phyloP scores from a whole-genome alignment of 2,113 vertebrate genomes.

The Ophiodon elongatus region DNA sequence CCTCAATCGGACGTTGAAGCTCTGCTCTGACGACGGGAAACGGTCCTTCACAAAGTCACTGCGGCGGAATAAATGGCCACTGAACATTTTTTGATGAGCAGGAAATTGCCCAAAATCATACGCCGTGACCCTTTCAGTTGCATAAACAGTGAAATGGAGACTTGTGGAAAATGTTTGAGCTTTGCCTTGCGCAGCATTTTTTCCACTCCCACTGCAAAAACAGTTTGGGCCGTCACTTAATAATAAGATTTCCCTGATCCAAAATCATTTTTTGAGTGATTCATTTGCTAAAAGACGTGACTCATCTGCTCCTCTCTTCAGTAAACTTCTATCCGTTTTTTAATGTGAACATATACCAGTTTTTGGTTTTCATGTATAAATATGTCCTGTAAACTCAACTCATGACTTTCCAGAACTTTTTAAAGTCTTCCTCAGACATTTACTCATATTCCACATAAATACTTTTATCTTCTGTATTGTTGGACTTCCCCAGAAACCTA shows the following conservation, averaged over 20 bases:
- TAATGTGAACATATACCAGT: too few relatives aligned
- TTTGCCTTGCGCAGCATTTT: not conserved
- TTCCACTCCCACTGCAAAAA: not conserved
- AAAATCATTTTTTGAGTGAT: not conserved
- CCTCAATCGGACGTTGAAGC: not conserved
- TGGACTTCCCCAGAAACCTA: not conserved
- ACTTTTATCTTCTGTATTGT: not conserved
- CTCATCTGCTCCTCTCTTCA: not conserved
- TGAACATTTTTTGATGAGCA: slow-evolving; percentile 8
- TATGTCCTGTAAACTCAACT: not conserved
- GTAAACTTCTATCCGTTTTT: not conserved
- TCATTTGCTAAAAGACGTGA: not conserved
- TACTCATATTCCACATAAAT: not conserved
- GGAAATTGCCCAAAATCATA: slow-evolving; percentile 6
- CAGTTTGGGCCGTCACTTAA: not conserved
- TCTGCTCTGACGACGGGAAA: not conserved
- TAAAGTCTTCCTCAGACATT: not conserved
- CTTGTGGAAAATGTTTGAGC: not conserved
- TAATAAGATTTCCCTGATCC: not conserved
- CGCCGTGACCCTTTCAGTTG: not conserved
- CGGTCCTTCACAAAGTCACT: not conserved
- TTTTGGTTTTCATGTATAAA: too few relatives aligned
- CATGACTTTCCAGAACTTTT: not conserved
- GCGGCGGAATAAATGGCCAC: not conserved
- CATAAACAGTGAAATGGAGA: slow-evolving; percentile 13